Evolutionary conservation across 1,140 invertebrate species (phyloP).

Genomic region (Procambarus virginalis): DNA sequence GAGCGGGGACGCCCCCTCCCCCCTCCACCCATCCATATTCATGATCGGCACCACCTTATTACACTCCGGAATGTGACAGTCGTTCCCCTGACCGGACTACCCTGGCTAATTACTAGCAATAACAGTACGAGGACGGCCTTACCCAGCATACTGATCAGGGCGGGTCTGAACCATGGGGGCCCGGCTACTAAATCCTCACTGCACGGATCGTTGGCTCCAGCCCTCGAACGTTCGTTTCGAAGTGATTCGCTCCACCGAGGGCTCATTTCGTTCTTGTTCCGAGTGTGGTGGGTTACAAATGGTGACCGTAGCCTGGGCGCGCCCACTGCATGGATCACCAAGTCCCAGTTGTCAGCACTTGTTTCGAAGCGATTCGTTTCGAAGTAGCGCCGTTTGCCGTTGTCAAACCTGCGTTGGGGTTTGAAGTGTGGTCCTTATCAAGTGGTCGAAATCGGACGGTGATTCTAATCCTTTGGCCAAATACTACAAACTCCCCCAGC

Average conservation of each 20-base stretch:
- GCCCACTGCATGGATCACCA: too few species aligned
- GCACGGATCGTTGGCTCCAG: not conserved
- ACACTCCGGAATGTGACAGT: slow-evolving; percentile 9
- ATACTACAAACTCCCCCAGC: too few species aligned
- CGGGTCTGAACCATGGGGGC: not conserved
- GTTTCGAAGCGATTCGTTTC: not conserved
- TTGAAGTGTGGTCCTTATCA: too few species aligned
- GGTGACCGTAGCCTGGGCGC: too few species aligned
- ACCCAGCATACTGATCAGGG: not conserved
- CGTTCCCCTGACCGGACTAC: not conserved
- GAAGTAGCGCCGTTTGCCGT: not conserved
- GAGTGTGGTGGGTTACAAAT: too few species aligned
- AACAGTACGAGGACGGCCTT: not conserved
- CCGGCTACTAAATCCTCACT: not conserved
- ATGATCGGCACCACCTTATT: slow-evolving; percentile 2
- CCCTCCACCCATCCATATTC: slow-evolving; percentile 5
- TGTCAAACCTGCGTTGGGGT: too few species aligned
- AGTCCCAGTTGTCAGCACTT: not conserved
- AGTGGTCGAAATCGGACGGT: too few species aligned
- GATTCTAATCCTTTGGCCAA: too few species aligned
- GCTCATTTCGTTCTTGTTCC: too few species aligned
- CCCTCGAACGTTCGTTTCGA: too few species aligned
- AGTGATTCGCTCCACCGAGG: too few species aligned
- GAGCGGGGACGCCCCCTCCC: not conserved
- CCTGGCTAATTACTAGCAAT: slow-evolving; percentile 12